A percentile compares a stretch with the other conserved stretches of the same genome.
phyloP scores from a whole-genome alignment of 2,113 vertebrate genomes.

The rabbit (Oryctolagus cuniculus) region DNA sequence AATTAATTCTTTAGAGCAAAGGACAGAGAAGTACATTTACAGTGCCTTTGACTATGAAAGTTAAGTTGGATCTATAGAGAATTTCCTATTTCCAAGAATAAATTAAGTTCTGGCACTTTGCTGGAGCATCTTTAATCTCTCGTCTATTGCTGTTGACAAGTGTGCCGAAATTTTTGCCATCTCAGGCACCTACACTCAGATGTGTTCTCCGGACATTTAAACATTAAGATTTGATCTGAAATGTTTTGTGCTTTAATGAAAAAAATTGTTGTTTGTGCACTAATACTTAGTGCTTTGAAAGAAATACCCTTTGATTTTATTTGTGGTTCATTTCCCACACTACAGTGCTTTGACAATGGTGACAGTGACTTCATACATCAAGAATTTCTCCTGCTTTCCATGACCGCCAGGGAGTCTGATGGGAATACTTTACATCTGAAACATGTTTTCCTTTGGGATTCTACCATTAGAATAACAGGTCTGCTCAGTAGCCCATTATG shows the following conservation, averaged over 20 bases:
- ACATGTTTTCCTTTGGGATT: conserved; percentile 89
- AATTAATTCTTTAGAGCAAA: conserved; percentile 87
- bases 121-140: conserved; percentile 53
- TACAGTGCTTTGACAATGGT: conserved; percentile 89
- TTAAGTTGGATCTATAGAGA: conserved; percentile 81
- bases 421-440: conserved; percentile 90
- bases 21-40: conserved; percentile 84
- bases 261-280: conserved; percentile 71
- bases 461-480: conserved; percentile 88
- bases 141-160: conserved; percentile 55
- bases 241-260: conserved; percentile 56
- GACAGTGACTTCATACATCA: conserved; percentile 91
- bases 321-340: conserved; percentile 90
- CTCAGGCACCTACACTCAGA: conserved; percentile 22
- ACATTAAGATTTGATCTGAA: conserved; percentile 37
- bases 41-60: conserved; percentile 83
- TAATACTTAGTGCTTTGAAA: conserved; percentile 81
- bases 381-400: conserved; percentile 87
- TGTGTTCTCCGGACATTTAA: conserved; percentile 46
- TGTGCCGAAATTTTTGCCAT: neutral
- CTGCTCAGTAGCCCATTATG: conserved; percentile 88
- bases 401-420: conserved; percentile 86
- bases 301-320: conserved; percentile 85
- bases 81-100: conserved; percentile 76
- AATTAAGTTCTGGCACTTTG: conserved; percentile 78